These are phyloP conservation scores for Drosophila arizonae DNA, from an alignment of 1,140 invertebrate species.

Conservation along the genomic window DNA sequence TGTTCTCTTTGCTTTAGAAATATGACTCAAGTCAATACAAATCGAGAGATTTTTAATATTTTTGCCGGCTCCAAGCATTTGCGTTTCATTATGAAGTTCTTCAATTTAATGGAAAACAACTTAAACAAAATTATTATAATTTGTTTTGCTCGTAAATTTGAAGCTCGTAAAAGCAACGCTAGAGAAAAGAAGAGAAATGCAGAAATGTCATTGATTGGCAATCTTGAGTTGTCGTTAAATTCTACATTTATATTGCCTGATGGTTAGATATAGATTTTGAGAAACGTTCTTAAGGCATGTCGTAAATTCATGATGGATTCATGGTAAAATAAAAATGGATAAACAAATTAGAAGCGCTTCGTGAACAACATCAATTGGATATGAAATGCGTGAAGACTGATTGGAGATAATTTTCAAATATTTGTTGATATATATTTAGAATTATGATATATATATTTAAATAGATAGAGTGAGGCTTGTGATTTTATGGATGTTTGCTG, in stretches of 20 bases:
- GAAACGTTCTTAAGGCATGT: too few relatives aligned
- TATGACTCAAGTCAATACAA: conserved; percentile 27
- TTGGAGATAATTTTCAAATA: too few relatives aligned
- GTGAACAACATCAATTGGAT: too few relatives aligned
- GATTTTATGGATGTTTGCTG: too few relatives aligned
- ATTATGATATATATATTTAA: too few relatives aligned
- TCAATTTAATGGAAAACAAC: conserved; percentile 6
- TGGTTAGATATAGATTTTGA: conserved; percentile 1
- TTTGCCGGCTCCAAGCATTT: neutral
- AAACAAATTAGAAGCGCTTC: too few relatives aligned
- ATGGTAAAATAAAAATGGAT: too few relatives aligned
- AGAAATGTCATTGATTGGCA: conserved; percentile 29
- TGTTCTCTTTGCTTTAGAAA: conserved; percentile 28
- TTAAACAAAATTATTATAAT: conserved; percentile 28
- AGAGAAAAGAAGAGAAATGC: conserved; percentile 16
- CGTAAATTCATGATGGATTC: too few relatives aligned
- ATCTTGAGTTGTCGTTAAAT: conserved; percentile 31
- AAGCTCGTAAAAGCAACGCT: conserved; percentile 22
- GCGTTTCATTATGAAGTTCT: neutral
- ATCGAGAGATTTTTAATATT: neutral
- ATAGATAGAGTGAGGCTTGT: too few relatives aligned
- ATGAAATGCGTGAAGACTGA: too few relatives aligned
- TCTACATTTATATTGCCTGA: conserved; percentile 5
- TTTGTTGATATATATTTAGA: too few relatives aligned
- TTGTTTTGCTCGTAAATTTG: conserved; percentile 28